Percentiles rank a stretch among this genome's conserved stretches.
Conservation (phyloP, 2,797 vertebrate genomes). For the Bradypodion pumilum region DNA sequence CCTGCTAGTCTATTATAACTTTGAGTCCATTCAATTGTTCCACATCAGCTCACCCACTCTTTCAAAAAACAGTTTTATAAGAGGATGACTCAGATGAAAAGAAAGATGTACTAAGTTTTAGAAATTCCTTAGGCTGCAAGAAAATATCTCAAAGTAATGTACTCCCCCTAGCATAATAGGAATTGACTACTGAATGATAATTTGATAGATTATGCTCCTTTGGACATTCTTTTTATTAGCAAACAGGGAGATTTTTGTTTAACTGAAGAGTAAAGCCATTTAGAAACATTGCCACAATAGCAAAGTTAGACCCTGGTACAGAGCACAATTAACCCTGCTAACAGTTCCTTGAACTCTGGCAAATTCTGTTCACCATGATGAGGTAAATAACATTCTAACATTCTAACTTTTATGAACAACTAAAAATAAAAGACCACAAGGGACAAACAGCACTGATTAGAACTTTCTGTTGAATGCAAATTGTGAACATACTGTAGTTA, state of each 20-base stretch:
- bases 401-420: conserved; percentile 52
- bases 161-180: neutral
- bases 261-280: conserved; percentile 13
- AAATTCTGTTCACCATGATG: conserved; percentile 56
- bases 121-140: neutral
- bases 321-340: conserved; percentile 42
- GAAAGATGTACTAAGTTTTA: neutral
- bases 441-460: conserved; percentile 55
- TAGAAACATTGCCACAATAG: conserved; percentile 35
- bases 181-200: neutral
- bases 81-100: neutral
- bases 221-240: conserved; percentile 31
- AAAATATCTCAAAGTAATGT: neutral
- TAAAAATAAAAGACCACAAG: conserved; percentile 57
- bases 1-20: too few species aligned
- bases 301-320: conserved; percentile 32
- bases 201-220: conserved; percentile 1
- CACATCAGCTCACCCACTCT: neutral
- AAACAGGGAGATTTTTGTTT: neutral
- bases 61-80: neutral
- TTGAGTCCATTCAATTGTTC: neutral
- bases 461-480: conserved; percentile 61
- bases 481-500: conserved; percentile 60
- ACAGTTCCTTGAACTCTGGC: conserved; percentile 15
- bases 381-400: conserved; percentile 54